These are phyloP conservation scores for Gerris lacustris DNA, from an alignment of 2,888 invertebrate species.

Conservation along the genomic window DNA sequence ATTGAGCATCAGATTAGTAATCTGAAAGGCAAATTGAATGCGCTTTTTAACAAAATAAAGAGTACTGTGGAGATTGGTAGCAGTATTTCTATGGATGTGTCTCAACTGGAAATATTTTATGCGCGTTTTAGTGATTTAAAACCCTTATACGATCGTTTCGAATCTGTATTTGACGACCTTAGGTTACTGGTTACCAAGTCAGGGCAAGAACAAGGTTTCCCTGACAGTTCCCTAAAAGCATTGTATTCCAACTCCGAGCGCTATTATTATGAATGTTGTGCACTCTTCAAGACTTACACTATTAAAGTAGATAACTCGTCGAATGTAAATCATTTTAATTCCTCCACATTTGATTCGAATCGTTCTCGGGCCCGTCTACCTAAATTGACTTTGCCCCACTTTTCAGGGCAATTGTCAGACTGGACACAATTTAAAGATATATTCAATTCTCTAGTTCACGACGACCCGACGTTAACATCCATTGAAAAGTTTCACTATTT, in stretches of 20 bases:
- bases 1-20: neutral
- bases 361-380: slow-evolving; percentile 10
- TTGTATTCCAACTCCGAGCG: neutral
- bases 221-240: neutral
- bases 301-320: neutral
- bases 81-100: neutral
- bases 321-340: no score
- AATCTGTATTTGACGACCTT: neutral
- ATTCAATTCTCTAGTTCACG: slow-evolving; percentile 17
- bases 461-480: slow-evolving; percentile 11
- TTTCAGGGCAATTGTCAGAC: slow-evolving; percentile 14
- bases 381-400: slow-evolving; percentile 15
- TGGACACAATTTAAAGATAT: slow-evolving; percentile 20
- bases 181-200: neutral
- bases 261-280: neutral
- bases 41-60: neutral
- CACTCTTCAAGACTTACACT: neutral
- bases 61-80: neutral
- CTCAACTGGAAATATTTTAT: neutral
- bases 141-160: neutral
- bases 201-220: neutral
- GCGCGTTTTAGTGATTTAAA: neutral
- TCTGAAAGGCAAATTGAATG: neutral
- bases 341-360: neutral
- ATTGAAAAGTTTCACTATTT: slow-evolving; percentile 21